Evolutionary conservation across 2,797 vertebrate genomes (phyloP).

Genomic region (Characodon lateralis): DNA sequence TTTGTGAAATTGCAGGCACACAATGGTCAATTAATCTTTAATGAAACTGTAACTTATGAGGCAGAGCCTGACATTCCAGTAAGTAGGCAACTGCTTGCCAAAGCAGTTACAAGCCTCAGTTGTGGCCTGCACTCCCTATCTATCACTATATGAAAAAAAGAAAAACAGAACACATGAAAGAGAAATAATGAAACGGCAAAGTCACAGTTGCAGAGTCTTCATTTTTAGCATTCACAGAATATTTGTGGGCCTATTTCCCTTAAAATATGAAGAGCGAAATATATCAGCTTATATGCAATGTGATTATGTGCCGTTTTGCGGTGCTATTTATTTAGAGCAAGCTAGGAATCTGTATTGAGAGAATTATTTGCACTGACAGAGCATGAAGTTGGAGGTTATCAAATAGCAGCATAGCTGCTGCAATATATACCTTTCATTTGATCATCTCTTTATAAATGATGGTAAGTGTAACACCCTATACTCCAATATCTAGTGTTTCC

Average conservation of each 20-base stretch:
- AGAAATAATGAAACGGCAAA: slow-evolving; percentile 62
- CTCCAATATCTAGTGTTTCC: slow-evolving; percentile 39
- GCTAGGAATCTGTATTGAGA: slow-evolving; percentile 58
- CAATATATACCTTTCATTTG: slow-evolving; percentile 63
- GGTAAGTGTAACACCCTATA: slow-evolving; percentile 33
- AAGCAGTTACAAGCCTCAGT: slow-evolving; percentile 73
- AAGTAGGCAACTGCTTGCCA: slow-evolving; percentile 69
- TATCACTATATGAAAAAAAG: slow-evolving; percentile 59
- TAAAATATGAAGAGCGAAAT: slow-evolving; percentile 53
- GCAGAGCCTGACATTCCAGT: slow-evolving; percentile 69
- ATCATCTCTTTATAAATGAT: slow-evolving; percentile 61
- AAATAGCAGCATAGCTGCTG: slow-evolving; percentile 63
- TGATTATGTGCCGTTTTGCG: slow-evolving; percentile 66
- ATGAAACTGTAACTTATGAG: slow-evolving; percentile 82
- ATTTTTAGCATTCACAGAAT: slow-evolving; percentile 62
- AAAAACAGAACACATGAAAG: slow-evolving; percentile 57
- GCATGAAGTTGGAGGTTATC: slow-evolving; percentile 73
- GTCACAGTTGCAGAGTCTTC: slow-evolving; percentile 46
- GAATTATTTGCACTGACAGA: slow-evolving; percentile 73
- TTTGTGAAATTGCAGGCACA: slow-evolving; percentile 81
- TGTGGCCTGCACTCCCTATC: slow-evolving; percentile 58
- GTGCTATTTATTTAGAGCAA: slow-evolving; percentile 68
- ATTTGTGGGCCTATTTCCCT: slow-evolving; percentile 46
- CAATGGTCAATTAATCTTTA: slow-evolving; percentile 84
- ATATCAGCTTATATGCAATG: slow-evolving; percentile 52